Evolutionary conservation across 1,140 invertebrate genomes (phyloP), one percentile per base, ranked within the genome.

Genomic region (Rhagoletis pomonella): DNA sequence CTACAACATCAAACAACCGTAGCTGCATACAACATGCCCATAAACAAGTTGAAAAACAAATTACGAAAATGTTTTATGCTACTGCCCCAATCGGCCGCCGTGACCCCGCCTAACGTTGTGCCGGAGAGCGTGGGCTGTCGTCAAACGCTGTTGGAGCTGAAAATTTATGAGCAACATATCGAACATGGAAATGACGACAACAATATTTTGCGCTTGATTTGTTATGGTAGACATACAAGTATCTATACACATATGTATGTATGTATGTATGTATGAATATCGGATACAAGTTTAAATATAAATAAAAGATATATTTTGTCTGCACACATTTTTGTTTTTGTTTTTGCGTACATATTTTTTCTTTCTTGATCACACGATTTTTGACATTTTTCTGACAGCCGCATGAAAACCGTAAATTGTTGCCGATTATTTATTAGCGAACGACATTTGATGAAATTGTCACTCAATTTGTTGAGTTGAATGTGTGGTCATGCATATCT

Each of bases 31-130:
- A 55, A 81, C 47, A 58, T 58, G 47, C 3, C 47, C 73, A 81
- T 81, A 81, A 81, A 81, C 73, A 81, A 81, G 9, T 81, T 81
- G 73, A 55, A 19, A 81, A 81, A 81, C 73, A 81, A 81, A 81
- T 81, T 81, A 81, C 73, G 73, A 81, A 81, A 81, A 81, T 81
- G 73, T 81, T 81, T 81, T 29, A 12, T 81, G 73, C 73, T 81
- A 55, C 73, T 81, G 10, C 73, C 47, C 29, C 73, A 29, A n/a
- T 7, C 47, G 5, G 12, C 73, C 73, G 47, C 73, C n/a, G 9
- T 19, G 44, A 81, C 47, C 47, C 44, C 73, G 3, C 4, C 42
- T 29, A 29, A 29, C 67, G 42, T 19, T 55, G 5, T 58, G 47
- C 3, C 2, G 6, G n/a, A 1, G 2, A 17, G 47, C 73, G 73